A percentile compares a stretch with the other conserved stretches of the same genome.
Conservation (phyloP, 2,797 vertebrate genomes). For the Urocyon cinereoargenteus region DNA sequence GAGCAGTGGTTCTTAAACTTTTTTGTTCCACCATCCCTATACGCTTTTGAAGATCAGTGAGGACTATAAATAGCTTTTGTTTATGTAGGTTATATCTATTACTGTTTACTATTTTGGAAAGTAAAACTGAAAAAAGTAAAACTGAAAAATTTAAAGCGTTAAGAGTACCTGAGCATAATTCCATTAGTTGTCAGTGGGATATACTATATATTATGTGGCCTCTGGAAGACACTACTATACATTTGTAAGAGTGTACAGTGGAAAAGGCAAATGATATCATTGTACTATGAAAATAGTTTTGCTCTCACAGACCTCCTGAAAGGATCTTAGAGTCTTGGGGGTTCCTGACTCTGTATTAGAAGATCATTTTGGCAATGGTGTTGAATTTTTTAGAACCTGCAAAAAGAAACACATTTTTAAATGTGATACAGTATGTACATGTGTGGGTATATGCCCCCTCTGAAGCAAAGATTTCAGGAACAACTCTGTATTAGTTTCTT, state of each 20-base stretch:
- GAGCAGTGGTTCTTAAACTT: neutral
- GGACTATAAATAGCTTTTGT: neutral
- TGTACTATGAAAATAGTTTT: neutral
- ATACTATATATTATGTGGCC: neutral
- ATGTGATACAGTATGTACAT: neutral
- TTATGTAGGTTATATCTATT: neutral
- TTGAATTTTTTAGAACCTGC: slow-evolving; percentile 6
- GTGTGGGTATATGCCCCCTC: neutral
- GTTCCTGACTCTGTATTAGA: neutral
- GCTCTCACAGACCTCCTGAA: neutral
- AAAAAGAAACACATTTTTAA: neutral
- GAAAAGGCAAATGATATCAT: neutral
- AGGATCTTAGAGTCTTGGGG: neutral
- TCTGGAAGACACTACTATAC: neutral
- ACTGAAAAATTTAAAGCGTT: neutral
- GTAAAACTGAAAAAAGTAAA: neutral
- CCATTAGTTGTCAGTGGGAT: neutral
- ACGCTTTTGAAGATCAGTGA: neutral
- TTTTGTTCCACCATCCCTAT: neutral
- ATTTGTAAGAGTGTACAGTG: neutral
- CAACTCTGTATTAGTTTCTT: neutral
- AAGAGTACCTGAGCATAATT: neutral
- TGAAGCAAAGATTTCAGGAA: neutral
- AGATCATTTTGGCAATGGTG: neutral
- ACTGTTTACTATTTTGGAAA: neutral